Percentiles rank a stretch among this genome's conserved stretches.
phyloP scores from a whole-genome alignment of 2,797 vertebrate genomes.

The Staurois parvus region DNA sequence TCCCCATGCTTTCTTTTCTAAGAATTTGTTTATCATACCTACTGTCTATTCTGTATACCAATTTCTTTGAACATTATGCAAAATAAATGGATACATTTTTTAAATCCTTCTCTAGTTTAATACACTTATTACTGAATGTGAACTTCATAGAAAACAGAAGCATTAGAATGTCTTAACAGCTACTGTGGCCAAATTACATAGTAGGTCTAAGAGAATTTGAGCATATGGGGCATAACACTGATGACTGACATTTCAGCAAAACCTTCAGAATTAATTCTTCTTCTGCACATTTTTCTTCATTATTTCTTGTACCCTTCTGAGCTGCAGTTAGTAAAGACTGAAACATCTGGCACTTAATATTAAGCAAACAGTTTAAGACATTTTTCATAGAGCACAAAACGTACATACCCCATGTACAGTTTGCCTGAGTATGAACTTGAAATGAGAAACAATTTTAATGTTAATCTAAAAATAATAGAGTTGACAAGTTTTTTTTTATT shows the following conservation, averaged over 20 bases:
- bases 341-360: conserved; percentile 37
- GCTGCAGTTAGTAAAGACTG: conserved; percentile 22
- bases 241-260: conserved; percentile 23
- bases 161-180: neutral
- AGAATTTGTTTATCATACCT: too few species aligned
- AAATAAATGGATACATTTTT: too few species aligned
- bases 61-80: too few species aligned
- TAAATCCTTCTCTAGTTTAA: too few species aligned
- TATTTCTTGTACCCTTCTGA: conserved; percentile 33
- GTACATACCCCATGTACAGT: neutral
- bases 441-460: neutral
- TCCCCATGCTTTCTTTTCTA: too few species aligned
- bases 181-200: conserved; percentile 25
- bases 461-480: too few species aligned
- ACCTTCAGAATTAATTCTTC: conserved; percentile 14
- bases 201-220: conserved; percentile 15
- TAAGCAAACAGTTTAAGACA: conserved; percentile 22
- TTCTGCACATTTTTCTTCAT: conserved; percentile 29
- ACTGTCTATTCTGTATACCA: too few species aligned
- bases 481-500: too few species aligned
- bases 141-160: conserved; percentile 1
- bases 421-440: neutral
- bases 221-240: conserved; percentile 15
- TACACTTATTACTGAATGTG: neutral
- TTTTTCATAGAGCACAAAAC: neutral